Evolutionary conservation across 2,888 invertebrate genomes (phyloP), one percentile per base, ranked within the genome.

Genomic region (Drosophila demipolita): DNA sequence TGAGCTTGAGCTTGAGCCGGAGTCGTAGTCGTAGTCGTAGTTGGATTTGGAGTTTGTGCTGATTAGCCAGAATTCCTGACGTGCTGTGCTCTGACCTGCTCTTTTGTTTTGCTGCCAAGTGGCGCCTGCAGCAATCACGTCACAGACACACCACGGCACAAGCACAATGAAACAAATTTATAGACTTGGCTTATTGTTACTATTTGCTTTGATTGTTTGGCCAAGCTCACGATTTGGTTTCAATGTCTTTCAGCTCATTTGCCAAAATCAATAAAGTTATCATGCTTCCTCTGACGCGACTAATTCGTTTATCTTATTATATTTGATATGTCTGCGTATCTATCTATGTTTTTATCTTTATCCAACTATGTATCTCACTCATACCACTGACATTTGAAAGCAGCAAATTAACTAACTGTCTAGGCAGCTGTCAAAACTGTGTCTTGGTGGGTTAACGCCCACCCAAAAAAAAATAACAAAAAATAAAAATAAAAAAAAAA

Each of bases 61-160:
- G 90, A 85, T 89, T 90, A 90, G 89, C 90, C 90, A 86, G 84
- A 86, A 86, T 90, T 86, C 90, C 87, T 76, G 84, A 73, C 88
- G 67, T 64, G 72, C 78, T 78, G 70, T 74, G 83, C 68, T 76
- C 73, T 72, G 83, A 80, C 78, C 80, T 69, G 84, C 64, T 75
- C 90, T 90, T 90, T 90, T 87, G 87, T 90, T 85, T 76, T 74
- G 69, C 88, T 89, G 80, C 85, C 91, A 88, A 90, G 74, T 87
- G 86, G 89, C 89, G 87, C 91, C 91, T 84, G 63, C 79, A 90
- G 91, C 91, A 75, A 91, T 91, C 91, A 91, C 92, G 92, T 91
- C 90, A 90, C 77, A 89, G 92, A 90, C 91, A 84, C 77, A 72
- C 77, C 69, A 67, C 67, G 72, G 48, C 66, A 73, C 69, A 80